These are phyloP conservation scores for Mercenaria mercenaria DNA, from an alignment of 1,140 invertebrate genomes.

Conservation along the genomic window DNA sequence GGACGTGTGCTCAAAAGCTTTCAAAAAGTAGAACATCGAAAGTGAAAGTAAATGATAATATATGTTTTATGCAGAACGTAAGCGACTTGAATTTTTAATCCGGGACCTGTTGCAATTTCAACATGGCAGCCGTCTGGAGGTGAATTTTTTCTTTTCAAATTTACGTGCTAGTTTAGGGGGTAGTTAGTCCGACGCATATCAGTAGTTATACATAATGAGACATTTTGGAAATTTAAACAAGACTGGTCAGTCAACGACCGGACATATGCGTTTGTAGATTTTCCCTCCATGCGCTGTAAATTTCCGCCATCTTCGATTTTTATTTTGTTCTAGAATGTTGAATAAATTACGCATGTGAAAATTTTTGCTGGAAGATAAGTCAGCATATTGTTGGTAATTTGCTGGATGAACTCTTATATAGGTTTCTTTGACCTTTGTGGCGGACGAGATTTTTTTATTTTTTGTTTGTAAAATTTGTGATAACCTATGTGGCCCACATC, in stretches of 20 bases:
- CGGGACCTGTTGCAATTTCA: conserved; percentile 54
- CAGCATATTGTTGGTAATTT: too few species aligned
- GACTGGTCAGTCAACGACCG: too few species aligned
- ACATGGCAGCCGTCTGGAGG: conserved; percentile 68
- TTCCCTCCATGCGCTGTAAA: conserved; percentile 17
- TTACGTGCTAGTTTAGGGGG: neutral
- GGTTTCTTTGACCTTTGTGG: too few species aligned
- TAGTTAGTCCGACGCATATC: neutral
- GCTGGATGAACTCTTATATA: too few species aligned
- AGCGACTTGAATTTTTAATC: conserved; percentile 36
- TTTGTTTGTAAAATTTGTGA: too few species aligned
- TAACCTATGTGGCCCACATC: too few species aligned
- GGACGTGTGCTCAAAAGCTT: too few species aligned
- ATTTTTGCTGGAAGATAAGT: too few species aligned
- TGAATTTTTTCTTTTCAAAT: conserved; percentile 47
- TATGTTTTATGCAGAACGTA: conserved; percentile 9
- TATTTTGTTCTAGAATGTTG: conserved; percentile 50
- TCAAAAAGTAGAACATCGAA: too few species aligned
- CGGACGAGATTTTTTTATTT: too few species aligned
- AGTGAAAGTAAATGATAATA: neutral
- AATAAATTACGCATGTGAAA: conserved; percentile 40
- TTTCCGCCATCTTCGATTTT: conserved; percentile 61
- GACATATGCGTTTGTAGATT: too few species aligned
- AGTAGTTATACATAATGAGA: neutral
- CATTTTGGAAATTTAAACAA: neutral